Evolutionary conservation across 92 coral and sea anemone species (phyloP), one percentile per base, ranked within the genome.

Genomic region (Isaurus tuberculatus): DNA sequence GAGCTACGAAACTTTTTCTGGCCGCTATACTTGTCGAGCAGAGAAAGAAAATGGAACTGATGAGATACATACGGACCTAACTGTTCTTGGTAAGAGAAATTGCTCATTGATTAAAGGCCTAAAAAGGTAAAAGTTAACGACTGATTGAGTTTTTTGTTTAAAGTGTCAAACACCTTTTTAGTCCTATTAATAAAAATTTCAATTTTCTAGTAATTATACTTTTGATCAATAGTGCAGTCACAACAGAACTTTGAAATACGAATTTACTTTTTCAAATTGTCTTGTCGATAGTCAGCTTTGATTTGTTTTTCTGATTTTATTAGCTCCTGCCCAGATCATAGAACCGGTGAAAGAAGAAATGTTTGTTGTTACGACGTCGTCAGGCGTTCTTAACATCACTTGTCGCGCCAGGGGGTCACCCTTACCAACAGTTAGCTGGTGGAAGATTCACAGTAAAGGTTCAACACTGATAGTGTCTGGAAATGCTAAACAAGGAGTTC

Each of bases 401-500:
- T 93, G 97, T 22, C 67, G 27, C 29, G 97, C 97, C 7, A 85
- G 55, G 28, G 97, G 97, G 6, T 86, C 87, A 16, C 97, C 97
- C 6, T 15, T 70, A 43, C 97, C 97, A 36, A 83, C 31, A 17
- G 86, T 93, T 10, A 74, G 73, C 13, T 93, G 97, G 97, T 17
- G 65, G 69, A 85, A 81, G 86, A 60, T 89, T 43, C 68, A 72
- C 0, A 61, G 73, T 5, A 85, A 74, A n/a, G 42, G 58, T 31
- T 22, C 61, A 2, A 19, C 73, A 51, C 20, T 57, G 22, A 27
- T 85, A 2, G 29, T 25, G 5, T 42, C 61, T 64, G 89, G 87
- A 36, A 44, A 51, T 19, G 83, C 83, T 43, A 72, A 29, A 10
- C 49, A 77, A 22, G 36, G 19, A 11, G 89, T 75, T 40, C 72